Conservation (phyloP, 1,140 invertebrate genomes). For the Fragariocoptes setiger region DNA sequence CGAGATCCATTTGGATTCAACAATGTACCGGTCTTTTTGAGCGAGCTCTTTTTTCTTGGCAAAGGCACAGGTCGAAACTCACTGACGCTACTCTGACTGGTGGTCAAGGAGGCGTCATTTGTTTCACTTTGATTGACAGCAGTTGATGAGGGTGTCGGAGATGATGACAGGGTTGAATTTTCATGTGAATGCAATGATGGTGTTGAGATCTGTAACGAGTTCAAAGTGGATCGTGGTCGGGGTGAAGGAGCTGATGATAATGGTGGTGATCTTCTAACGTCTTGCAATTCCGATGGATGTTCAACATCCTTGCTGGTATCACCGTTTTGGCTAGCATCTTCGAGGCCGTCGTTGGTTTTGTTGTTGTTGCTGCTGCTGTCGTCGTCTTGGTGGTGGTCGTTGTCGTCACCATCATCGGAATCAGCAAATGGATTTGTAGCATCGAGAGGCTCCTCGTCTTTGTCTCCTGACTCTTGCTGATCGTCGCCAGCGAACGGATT, state of each 20-base stretch:
- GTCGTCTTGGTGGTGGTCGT: not conserved
- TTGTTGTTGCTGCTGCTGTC: not conserved
- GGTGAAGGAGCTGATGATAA: not conserved
- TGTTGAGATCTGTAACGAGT: not conserved
- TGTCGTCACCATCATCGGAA: slow-evolving; percentile 21
- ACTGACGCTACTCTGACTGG: not conserved
- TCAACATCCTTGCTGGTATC: not conserved
- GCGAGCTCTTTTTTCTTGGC: not conserved
- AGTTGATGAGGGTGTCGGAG: too few relatives aligned
- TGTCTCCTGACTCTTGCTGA: too few relatives aligned
- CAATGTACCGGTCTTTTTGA: too few relatives aligned
- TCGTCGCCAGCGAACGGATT: slow-evolving; percentile 46
- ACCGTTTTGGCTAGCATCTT: not conserved
- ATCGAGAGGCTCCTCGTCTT: slow-evolving; percentile 2
- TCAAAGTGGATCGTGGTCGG: not conserved
- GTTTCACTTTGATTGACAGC: not conserved
- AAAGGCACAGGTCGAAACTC: not conserved
- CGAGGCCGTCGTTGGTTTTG: not conserved
- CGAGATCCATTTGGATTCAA: too few relatives aligned
- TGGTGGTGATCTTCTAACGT: not conserved
- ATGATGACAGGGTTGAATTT: not conserved
- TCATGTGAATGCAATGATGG: not conserved
- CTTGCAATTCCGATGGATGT: not conserved
- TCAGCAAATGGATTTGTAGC: not conserved
- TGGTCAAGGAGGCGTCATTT: not conserved